These are phyloP conservation scores for Parasteatoda lunata DNA, from an alignment of 2,888 invertebrate genomes.

Conservation along the genomic window DNA sequence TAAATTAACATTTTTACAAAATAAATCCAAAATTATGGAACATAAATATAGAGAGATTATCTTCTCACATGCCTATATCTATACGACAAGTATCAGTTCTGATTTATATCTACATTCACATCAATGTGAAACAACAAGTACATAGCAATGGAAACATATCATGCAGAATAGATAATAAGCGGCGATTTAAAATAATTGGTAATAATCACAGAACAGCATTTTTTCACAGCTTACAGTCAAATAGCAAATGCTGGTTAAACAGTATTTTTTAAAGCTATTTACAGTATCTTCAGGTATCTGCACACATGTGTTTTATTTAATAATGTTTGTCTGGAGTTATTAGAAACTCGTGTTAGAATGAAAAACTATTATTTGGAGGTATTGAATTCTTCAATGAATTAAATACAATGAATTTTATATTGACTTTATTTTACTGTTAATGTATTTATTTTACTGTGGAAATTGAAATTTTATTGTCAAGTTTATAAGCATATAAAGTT, in stretches of 20 bases:
- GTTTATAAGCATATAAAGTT: no score
- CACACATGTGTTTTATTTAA: no score
- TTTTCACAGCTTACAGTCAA: constrained; percentile 45
- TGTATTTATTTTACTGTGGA: no score
- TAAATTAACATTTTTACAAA: no score
- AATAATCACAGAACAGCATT: constrained; percentile 58
- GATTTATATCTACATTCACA: constrained; percentile 29
- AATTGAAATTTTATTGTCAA: no score
- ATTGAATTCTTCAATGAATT: no score
- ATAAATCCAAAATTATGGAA: background rate
- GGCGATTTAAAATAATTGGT: constrained; percentile 42
- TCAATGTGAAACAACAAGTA: constrained; percentile 34
- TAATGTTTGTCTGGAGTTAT: no score
- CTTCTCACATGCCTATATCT: constrained; percentile 33
- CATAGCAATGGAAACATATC: constrained; percentile 38
- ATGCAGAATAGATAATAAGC: constrained; percentile 55
- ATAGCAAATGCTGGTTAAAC: constrained; percentile 53
- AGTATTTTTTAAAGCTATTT: constrained; percentile 51
- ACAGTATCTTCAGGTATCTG: background rate
- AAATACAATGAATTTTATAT: no score
- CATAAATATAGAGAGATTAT: background rate
- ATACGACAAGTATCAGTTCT: constrained; percentile 23
- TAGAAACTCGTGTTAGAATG: no score
- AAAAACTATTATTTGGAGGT: no score
- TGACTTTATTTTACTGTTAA: no score